These are phyloP conservation scores for Gymnoscopelus microlampas DNA, from an alignment of 2,797 vertebrate species.

Conservation along the genomic window DNA sequence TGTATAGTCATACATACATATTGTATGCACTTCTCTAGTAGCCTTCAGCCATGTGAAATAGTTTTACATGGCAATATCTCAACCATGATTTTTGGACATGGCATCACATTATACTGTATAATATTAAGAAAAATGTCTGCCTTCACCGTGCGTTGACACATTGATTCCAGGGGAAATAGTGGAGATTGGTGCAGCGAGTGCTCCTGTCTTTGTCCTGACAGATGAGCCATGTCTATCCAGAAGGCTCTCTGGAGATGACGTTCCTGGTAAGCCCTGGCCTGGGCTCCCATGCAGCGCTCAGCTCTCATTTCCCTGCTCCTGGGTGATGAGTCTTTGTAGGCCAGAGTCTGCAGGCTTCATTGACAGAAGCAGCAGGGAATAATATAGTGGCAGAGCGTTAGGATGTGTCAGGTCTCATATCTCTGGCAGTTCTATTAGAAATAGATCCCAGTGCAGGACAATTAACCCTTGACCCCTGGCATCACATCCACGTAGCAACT, in stretches of 20 bases:
- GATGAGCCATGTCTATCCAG: constrained; percentile 58
- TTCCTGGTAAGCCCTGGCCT: constrained; percentile 54
- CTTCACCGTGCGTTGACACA: too few relatives aligned
- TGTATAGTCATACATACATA: too few relatives aligned
- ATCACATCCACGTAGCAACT: constrained; percentile 72
- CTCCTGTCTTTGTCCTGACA: constrained; percentile 53
- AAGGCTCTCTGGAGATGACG: constrained; percentile 63
- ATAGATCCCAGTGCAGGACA: constrained; percentile 74
- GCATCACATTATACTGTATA: constrained; percentile 74
- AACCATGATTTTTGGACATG: constrained; percentile 37
- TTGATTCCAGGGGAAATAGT: neutral
- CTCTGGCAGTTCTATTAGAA: constrained; percentile 78
- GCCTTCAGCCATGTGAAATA: too few relatives aligned
- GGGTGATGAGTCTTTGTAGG: constrained; percentile 63
- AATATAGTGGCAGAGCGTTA: constrained; percentile 73
- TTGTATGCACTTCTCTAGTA: too few relatives aligned
- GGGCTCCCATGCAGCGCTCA: constrained; percentile 13
- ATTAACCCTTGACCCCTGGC: constrained; percentile 76
- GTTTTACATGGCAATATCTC: constrained; percentile 1
- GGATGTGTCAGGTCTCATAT: constrained; percentile 77
- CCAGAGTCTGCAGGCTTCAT: constrained; percentile 70
- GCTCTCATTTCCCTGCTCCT: constrained; percentile 40
- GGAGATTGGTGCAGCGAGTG: constrained; percentile 7
- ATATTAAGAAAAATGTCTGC: too few relatives aligned
- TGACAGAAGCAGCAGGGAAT: constrained; percentile 70